Evolutionary conservation across 2,113 vertebrate genomes (phyloP), one percentile per base, ranked within the genome.

Genomic region (Circaetus gallicus): DNA sequence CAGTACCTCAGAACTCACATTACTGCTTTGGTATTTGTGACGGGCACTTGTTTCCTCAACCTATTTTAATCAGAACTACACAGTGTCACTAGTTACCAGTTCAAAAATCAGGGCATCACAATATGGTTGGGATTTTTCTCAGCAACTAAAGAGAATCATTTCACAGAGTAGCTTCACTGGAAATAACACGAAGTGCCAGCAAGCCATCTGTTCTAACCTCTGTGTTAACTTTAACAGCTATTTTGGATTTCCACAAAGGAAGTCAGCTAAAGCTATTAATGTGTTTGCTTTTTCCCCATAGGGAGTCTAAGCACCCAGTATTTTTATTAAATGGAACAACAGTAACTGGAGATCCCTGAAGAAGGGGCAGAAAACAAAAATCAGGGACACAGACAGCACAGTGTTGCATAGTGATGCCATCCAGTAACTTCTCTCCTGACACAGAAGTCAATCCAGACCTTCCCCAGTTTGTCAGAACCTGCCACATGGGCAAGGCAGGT

Each of bases 141-240:
- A 86, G 76, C 42, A 88, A 20, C 50, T 58, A 20, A 61, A 78
- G 40, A 70, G 34, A 86, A 40, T 38, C 47, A 76, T 85, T 90
- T 89, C 11, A 3, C 58, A 92, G 53, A 81, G 65, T 29, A 92
- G 63, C 74, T 92, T 89, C 86, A 91, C 67, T 84, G 83, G 67
- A 97, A 96, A 47, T 73, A 94, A 85, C 61, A 84, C 3, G 1
- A 90, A 91, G 72, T 83, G 32, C 80, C 93, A 95, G 67, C 38
- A 94, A 94, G 83, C 86, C 91, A 84, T 94, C 86, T 95, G 72
- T 71, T 95, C 63, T 95, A 95, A 94, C 89, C 89, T 86, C 80
- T 78, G 6, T 31, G 78, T 77, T 95, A 86, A 92, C 66, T 19
- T 83, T 89, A 95, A 84, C 86, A 77, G 29, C 29, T 93, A 78